Base-by-base conservation (phyloP, 2,888 invertebrate genomes). In the Troides aeacus region DNA sequence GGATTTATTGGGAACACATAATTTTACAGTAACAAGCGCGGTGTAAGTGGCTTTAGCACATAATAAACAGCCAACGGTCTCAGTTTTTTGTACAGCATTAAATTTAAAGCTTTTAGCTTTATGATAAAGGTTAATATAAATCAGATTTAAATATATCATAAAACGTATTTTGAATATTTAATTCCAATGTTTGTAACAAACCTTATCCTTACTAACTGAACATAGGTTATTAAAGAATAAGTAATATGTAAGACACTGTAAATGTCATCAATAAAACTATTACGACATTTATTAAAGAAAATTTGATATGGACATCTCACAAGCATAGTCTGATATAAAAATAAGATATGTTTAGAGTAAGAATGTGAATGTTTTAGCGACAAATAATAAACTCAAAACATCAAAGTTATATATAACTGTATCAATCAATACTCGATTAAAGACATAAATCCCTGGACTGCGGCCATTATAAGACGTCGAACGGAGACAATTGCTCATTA, bases 401-500 rank as follows among this genome's bases (percentile, higher is more conserved):
- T 53, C 53, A n/a, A 53, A 18, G 18, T 53, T 18, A 23, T 58
- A 63, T 24, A 18, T 60, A 23, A 36, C 3, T 24, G 24, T 60
- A 42, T 61, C 39, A 42, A 61, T 61, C 46, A 46, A 46, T 46
- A 46, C n/a, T 2, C 7, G 62, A 63, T 24, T 50, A 53, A 50
- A 63, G 50, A 24, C 42, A 42, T 58, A 30, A 23, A 58, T 23
- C 21, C 30, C 17, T 39, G 23, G 23, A 39, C 36, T 58, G 58
- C 39, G 6, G 10, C 58, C 23, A 59, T 63, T 64, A 64, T 61
- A 70, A 61, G 59, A 42, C 61, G 66, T 58, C 64, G 71, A 73
- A 72, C 68, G 66, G 68, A 76, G 75, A 81, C 80, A 80, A 81
- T 80, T 73, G 71, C 72, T 74, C 74, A 81, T 79, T 80, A 77